These are phyloP conservation scores for Sarotherodon lohbergeri DNA, from an alignment of 2,113 vertebrate genomes.

Conservation along the genomic window DNA sequence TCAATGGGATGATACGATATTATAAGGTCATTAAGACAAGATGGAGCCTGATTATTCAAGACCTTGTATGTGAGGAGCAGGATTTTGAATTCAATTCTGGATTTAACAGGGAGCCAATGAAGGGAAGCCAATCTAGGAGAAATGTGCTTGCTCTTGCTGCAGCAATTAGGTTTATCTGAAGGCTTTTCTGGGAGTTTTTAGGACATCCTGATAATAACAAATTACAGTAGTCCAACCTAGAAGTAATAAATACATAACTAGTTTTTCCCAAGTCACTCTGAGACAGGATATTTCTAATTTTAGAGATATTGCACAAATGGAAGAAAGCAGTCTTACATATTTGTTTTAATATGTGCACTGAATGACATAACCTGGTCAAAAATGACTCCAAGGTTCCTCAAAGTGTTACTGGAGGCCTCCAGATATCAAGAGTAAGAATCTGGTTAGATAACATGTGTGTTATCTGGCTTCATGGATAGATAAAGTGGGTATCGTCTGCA, in stretches of 20 bases:
- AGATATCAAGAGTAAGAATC: background rate
- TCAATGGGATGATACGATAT: background rate
- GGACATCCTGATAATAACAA: background rate
- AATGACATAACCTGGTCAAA: rapidly evolving
- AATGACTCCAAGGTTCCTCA: background rate
- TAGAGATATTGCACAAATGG: background rate
- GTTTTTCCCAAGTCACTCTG: background rate
- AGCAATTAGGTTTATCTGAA: background rate
- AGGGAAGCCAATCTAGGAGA: background rate
- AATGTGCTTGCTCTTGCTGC: background rate
- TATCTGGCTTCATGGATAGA: background rate
- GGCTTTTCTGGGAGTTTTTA: background rate
- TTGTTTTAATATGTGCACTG: background rate
- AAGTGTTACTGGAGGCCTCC: background rate
- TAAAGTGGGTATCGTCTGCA: background rate
- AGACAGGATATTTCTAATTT: background rate
- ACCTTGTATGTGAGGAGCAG: background rate
- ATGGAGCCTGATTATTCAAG: background rate
- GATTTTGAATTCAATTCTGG: background rate
- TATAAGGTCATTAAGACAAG: background rate
- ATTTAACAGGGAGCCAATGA: background rate
- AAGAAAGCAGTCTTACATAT: background rate
- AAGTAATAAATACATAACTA: background rate
- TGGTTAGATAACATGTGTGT: background rate
- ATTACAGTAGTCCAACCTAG: background rate